Base-by-base conservation (phyloP, 2,888 invertebrate species). In the Endomychus coccineus region DNA sequence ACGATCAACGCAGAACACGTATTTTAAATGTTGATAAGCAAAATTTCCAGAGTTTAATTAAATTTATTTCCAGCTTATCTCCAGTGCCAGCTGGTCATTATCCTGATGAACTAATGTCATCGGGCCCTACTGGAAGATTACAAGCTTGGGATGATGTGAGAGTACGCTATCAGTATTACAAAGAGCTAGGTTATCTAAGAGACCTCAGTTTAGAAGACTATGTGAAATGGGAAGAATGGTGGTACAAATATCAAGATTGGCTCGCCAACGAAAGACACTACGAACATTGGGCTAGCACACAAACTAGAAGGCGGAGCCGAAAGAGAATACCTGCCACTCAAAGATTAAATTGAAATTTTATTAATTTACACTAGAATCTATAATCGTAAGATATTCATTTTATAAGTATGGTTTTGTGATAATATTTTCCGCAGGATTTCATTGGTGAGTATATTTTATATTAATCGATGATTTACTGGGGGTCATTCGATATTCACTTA, bases 221-320 rank as follows among this genome's bases (percentile, higher is more conserved):
- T 61, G 77, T 89, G 42, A 89, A 89, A 63, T 90, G 90, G 89
- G 90, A 90, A 66, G 88, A 89, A 61, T 90, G 90, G 90, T 90
- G 89, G 88, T 89, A 89, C 69, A 82, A 83, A 53, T 90, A 90
- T 62, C 87, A 89, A 62, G 89, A 89, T 63, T 90, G 89, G 89
- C 64, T 89, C 52, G 87, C 88, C 47, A 75, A 80, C n/a, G 83
- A 83, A 61, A 71, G 83, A 25, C 82, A 80, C 16, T 83, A 81
- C 62, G 81, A 82, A 58, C 77, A 80, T 29, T 83, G 81, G 81
- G 72, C 75, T 22, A 66, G 64, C 44, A 55, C 67, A 68, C 54
- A 73, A 3, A 69, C 70, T 1, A 60, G 59, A 3, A 42, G 61
- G 57, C 41, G 58, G 42, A 44, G 61, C 27, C 44, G 59, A 49